phyloP scores from a whole-genome alignment of 2,888 invertebrate genomes.

The Drosophila fungiperda region DNA sequence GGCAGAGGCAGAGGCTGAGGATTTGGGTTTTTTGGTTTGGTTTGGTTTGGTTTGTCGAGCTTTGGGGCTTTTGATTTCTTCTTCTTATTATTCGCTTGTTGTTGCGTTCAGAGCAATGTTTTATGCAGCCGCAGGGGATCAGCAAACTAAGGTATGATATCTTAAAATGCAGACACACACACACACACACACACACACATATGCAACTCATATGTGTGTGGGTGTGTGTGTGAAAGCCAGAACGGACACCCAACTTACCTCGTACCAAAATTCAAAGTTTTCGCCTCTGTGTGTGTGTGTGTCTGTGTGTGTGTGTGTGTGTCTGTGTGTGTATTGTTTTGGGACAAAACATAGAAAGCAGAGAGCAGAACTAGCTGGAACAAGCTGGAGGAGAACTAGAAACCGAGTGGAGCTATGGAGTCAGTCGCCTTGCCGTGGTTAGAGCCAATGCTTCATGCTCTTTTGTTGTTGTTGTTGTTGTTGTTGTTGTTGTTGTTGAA shows the following conservation, averaged over 20 bases:
- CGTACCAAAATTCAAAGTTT: slow-evolving; percentile 49
- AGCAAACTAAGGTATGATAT: slow-evolving; percentile 78
- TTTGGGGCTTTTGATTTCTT: slow-evolving; percentile 39
- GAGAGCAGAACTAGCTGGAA: slow-evolving; percentile 18
- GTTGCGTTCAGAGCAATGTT: slow-evolving; percentile 64
- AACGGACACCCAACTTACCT: slow-evolving; percentile 68
- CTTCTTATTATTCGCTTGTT: slow-evolving; percentile 35
- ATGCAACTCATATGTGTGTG: slow-evolving; percentile 8
- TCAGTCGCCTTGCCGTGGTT: slow-evolving; percentile 71
- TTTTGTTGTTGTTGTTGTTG: slow-evolving; percentile 67
- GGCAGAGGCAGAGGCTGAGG: slow-evolving; percentile 37
- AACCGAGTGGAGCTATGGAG: slow-evolving; percentile 9
- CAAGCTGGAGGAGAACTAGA: slow-evolving; percentile 6
- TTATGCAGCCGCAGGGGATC: slow-evolving; percentile 66
- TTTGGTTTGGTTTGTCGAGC: slow-evolving; percentile 27
- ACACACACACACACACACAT: slow-evolving; percentile 34
- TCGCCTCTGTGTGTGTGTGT: slow-evolving; percentile 8
- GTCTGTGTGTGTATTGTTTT: slow-evolving; percentile 53
- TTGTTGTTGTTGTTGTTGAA: slow-evolving; percentile 55
- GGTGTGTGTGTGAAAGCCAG: slow-evolving; percentile 57
- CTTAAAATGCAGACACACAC: slow-evolving; percentile 76
- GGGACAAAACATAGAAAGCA: slow-evolving; percentile 53
- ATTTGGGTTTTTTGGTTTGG: slow-evolving; percentile 36
- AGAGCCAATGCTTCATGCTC: slow-evolving; percentile 72
- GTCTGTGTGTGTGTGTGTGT: slow-evolving; percentile 4